phyloP scores from a whole-genome alignment of 2,888 invertebrate genomes.

The Drosophila nr. fundita region DNA sequence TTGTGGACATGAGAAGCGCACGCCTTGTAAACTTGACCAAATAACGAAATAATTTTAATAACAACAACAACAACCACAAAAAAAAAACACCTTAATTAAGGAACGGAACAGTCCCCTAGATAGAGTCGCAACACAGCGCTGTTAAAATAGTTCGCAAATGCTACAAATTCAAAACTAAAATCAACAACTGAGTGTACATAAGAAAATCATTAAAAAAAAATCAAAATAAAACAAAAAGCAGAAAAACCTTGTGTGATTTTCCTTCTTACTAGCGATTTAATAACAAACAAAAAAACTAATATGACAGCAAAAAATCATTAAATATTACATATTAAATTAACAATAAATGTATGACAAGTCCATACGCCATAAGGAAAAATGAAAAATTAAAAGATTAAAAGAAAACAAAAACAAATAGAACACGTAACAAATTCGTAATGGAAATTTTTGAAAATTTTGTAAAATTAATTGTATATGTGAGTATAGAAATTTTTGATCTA shows the following conservation, averaged over 20 bases:
- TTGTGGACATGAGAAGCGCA: constrained; percentile 33
- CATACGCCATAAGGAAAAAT: constrained; percentile 61
- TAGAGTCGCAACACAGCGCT: constrained; percentile 24
- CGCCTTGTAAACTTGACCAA: constrained; percentile 74
- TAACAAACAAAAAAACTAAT: constrained; percentile 24
- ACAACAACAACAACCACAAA: background rate
- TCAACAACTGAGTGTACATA: constrained; percentile 60
- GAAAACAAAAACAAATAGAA: constrained; percentile 36
- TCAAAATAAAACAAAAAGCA: constrained; percentile 32
- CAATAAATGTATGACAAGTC: constrained; percentile 64
- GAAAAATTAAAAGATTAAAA: background rate
- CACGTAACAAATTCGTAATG: constrained; percentile 43
- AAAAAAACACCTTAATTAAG: constrained; percentile 22
- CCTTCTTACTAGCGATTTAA: constrained; percentile 72
- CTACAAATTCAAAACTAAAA: constrained; percentile 1
- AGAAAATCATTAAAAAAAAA: constrained; percentile 32
- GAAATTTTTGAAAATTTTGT: constrained; percentile 67
- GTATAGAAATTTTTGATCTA: constrained; percentile 67
- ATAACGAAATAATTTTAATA: constrained; percentile 25
- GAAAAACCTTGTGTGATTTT: constrained; percentile 71
- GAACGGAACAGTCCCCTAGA: constrained; percentile 26
- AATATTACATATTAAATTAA: constrained; percentile 26
- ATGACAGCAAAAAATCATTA: constrained; percentile 33
- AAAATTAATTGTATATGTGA: constrained; percentile 71
- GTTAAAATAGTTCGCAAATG: constrained; percentile 23